Base-by-base conservation (phyloP, 2,797 vertebrate species). In the Neostethus bicornis region DNA sequence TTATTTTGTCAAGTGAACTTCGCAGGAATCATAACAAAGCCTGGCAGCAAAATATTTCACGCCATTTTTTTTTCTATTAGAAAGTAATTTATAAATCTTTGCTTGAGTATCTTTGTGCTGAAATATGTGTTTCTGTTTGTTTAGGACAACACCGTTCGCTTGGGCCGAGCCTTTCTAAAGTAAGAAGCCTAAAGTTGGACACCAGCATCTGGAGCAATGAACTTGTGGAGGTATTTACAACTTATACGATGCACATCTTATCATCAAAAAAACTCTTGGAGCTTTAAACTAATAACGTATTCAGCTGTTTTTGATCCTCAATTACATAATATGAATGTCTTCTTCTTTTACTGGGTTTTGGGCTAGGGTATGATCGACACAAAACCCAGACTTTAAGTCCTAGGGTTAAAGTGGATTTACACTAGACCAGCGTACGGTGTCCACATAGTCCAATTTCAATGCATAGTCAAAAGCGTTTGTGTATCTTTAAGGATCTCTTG, bases 131-230 rank as follows among this genome's bases (percentile, higher is more conserved):
- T 14, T 11, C 28, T 46, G 41, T 75, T 75, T 65, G n/a, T 31
- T n/a, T 77, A 99, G 97, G 95, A 57, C 95, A 96, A 24, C 97
- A 98, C 78, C 92, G 95, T 56, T 93, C 91, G 37, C 91, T 99
- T 26, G 96, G 97, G 53, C 92, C 93, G 8, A 94, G 92, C 69
- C 92, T 97, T 65, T 98, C 97, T 21, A 96, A 98, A 62, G 94
- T 99, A 31, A 89, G 94, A 19, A 97, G 96, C 83, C 83, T 99
- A 34, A 99, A 98, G 89, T 89, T 98, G 90, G 95, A 99, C 87
- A 93, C 92, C 70, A 95, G 92, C 51, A 93, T 98, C 81, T 99
- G 97, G 96, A 98, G 91, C 84, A 98, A 96, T 66, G 95, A 97
- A 51, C 94, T 98, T 9, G 95, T 98, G n/a, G 95, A 99, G 95